Conservation (phyloP, 2,888 invertebrate genomes). For the Lithophane semibrunnea region DNA sequence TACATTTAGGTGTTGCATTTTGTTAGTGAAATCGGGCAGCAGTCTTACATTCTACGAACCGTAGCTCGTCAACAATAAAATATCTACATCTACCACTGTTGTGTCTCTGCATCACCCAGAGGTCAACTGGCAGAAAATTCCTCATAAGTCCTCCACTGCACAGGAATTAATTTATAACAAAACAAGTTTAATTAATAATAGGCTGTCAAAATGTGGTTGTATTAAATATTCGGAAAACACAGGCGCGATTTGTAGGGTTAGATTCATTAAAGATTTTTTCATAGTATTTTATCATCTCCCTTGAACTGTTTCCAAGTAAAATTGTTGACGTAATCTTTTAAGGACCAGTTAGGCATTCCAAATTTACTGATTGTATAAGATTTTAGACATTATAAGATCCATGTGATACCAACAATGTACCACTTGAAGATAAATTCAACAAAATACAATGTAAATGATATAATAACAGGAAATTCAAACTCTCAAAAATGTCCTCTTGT, state of each 20-base stretch:
- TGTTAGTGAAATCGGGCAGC: not conserved
- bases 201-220: not conserved
- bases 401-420: not conserved
- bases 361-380: not conserved
- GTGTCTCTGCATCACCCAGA: not conserved
- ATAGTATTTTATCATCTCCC: not conserved
- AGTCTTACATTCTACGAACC: not conserved
- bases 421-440: not conserved
- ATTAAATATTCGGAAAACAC: not conserved
- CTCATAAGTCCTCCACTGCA: too few relatives aligned
- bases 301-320: not conserved
- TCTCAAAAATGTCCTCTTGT: not conserved
- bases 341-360: not conserved
- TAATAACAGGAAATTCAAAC: slow-evolving; percentile 7
- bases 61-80: not conserved
- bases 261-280: too few relatives aligned
- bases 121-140: not conserved
- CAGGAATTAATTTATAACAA: not conserved
- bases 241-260: too few relatives aligned
- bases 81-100: not conserved
- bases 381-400: not conserved
- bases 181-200: not conserved
- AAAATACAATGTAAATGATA: not conserved
- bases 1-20: not conserved
- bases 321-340: not conserved